These are phyloP conservation scores for Periophthalmus magnuspinnatus DNA, from an alignment of 2,797 vertebrate species.

Conservation along the genomic window DNA sequence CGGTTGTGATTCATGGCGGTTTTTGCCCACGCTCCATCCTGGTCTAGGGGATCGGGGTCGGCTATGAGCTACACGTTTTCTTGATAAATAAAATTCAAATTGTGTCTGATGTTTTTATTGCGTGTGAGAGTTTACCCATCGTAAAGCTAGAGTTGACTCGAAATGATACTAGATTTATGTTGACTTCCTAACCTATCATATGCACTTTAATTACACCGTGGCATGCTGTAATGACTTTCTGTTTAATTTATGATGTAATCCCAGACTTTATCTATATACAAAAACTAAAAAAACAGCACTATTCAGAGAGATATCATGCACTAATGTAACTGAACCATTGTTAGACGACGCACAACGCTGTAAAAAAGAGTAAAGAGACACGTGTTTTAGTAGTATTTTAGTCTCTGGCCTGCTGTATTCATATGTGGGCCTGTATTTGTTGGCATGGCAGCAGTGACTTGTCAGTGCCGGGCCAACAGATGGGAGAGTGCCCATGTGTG, in stretches of 20 bases:
- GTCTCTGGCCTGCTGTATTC: constrained; percentile 11
- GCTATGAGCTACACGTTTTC: no score
- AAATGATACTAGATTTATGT: no score
- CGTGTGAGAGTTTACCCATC: no score
- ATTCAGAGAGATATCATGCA: background rate
- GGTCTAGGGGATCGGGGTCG: no score
- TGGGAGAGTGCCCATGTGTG: constrained; percentile 55
- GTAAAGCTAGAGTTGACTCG: no score
- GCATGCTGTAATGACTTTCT: no score
- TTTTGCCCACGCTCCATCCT: no score
- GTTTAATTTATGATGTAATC: background rate
- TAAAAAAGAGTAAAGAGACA: background rate
- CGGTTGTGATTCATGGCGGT: no score
- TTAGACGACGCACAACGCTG: background rate
- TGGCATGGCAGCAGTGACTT: constrained; percentile 44
- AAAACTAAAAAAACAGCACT: background rate
- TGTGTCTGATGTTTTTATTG: no score
- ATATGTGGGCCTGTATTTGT: constrained; percentile 44
- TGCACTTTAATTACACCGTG: no score
- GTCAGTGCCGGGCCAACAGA: constrained; percentile 57
- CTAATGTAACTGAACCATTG: background rate
- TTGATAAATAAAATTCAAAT: no score
- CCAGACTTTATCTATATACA: background rate
- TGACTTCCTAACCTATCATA: no score
- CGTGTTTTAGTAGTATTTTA: constrained; percentile 2